Evolutionary conservation across 2,113 vertebrate genomes (phyloP).

Genomic region (Eulemur macaco): DNA sequence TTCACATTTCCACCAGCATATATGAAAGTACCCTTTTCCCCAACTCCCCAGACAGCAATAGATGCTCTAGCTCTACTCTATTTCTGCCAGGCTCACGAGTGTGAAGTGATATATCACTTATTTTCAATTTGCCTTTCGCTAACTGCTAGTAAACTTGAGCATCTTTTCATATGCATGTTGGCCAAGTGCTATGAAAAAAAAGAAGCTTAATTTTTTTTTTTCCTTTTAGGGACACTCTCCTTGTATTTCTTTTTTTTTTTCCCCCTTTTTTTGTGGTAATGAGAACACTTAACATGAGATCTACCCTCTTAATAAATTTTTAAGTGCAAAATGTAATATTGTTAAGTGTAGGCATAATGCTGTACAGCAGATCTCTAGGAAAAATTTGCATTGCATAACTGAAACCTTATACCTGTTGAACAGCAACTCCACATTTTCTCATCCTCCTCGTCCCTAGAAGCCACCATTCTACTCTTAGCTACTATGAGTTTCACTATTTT

Average conservation of each 20-base stretch:
- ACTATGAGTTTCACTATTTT: neutral
- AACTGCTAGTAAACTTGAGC: neutral
- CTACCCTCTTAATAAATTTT: neutral
- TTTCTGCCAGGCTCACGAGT: conserved; percentile 6
- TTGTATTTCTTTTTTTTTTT: neutral
- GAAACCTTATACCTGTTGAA: neutral
- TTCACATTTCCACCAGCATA: conserved; percentile 17
- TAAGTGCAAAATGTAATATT: neutral
- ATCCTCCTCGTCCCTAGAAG: neutral
- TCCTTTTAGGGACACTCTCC: neutral
- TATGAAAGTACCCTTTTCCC: neutral
- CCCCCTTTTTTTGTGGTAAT: neutral
- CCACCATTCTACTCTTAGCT: neutral
- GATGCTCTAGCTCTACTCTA: neutral
- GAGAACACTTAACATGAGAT: neutral
- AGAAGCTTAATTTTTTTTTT: neutral
- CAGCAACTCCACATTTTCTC: neutral
- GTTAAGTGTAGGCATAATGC: neutral
- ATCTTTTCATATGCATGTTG: conserved; percentile 40
- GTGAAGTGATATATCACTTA: conserved; percentile 20
- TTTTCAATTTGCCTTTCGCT: conserved; percentile 44
- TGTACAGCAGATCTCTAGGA: neutral
- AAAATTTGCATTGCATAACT: neutral
- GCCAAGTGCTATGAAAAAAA: conserved; percentile 32
- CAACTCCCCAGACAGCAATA: neutral